Evolutionary conservation across 2,797 vertebrate species (phyloP), one percentile per base, ranked within the genome.

Genomic region (Etheostoma nigrum): DNA sequence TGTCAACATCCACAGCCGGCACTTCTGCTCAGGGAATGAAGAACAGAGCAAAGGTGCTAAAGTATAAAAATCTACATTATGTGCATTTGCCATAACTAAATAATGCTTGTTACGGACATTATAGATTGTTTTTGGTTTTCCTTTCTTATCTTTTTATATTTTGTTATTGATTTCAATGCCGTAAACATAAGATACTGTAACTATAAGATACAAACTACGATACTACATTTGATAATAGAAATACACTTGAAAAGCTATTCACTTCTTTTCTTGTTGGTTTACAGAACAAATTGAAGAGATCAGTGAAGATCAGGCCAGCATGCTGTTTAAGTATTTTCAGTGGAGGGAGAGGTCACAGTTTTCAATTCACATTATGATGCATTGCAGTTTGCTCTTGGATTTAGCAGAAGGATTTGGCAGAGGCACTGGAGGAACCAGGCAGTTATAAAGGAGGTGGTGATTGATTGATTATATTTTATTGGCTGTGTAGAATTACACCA

Each of bases 391-490:
- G 61, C 44, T 63, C 53, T 66, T 9, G 1, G 63, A 72, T 78
- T 82, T 87, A 78, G 83, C 81, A 80, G 70, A 72, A 40, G 36
- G 36, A 40, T 40, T 82, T 87, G 79, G 83, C 81, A 82, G 70
- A 72, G 15, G 72, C 73, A 62, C 71, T 40, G 19, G 59, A 61
- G 27, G 73, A 65, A 48, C 53, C 36, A 30, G 80, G 60, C 78
- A 79, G 57, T 81, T 78, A 76, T 75, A 60, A 84, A 79, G 73
- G 72, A 84, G 86, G 82, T 62, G 67, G 63, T 73, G 84, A 89
- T 84, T 78, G 30, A 30, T 30, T 40, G 78, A 88, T 85, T 74
- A 60, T 42, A 61, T 89, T 75, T 68, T 82, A 76, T 73, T 73
- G 72, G 68, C 72, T 68, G 69, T 81, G 74, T 76, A 65, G 73